These are phyloP conservation scores for Diogma glabrata DNA, from an alignment of 2,888 invertebrate species.

Conservation along the genomic window DNA sequence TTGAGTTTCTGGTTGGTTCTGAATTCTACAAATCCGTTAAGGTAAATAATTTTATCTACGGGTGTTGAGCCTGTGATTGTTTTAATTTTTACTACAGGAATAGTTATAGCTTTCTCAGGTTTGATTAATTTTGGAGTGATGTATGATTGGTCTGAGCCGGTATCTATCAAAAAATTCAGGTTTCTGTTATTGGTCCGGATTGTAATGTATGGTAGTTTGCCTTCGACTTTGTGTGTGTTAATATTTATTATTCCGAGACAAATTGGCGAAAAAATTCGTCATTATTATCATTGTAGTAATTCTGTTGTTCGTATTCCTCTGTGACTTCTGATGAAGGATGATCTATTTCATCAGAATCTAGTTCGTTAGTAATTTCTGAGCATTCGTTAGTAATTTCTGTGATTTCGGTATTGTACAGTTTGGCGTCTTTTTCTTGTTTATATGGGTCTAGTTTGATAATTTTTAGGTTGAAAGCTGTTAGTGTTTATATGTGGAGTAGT, in stretches of 20 bases:
- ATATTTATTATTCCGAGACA: no score
- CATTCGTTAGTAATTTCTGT: neutral
- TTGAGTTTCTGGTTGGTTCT: neutral
- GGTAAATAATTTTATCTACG: neutral
- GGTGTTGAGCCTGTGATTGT: neutral
- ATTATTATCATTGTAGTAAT: neutral
- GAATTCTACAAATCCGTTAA: neutral
- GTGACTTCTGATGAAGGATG: neutral
- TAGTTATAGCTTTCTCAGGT: neutral
- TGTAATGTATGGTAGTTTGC: no score
- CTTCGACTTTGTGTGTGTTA: no score
- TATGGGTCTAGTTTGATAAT: neutral
- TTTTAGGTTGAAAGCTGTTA: no score
- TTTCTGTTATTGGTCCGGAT: no score
- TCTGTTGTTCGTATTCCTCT: neutral
- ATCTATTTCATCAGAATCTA: neutral
- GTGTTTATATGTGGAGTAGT: no score
- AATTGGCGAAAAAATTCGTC: neutral
- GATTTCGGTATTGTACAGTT: neutral
- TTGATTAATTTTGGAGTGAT: neutral
- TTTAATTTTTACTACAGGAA: neutral
- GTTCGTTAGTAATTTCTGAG: no score
- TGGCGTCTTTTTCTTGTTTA: no score
- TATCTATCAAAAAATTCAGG: no score
- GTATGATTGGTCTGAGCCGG: neutral